Evolutionary conservation across 1,140 invertebrate species (phyloP), one percentile per base, ranked within the genome.

Genomic region (Caenorhabditis remanei): DNA sequence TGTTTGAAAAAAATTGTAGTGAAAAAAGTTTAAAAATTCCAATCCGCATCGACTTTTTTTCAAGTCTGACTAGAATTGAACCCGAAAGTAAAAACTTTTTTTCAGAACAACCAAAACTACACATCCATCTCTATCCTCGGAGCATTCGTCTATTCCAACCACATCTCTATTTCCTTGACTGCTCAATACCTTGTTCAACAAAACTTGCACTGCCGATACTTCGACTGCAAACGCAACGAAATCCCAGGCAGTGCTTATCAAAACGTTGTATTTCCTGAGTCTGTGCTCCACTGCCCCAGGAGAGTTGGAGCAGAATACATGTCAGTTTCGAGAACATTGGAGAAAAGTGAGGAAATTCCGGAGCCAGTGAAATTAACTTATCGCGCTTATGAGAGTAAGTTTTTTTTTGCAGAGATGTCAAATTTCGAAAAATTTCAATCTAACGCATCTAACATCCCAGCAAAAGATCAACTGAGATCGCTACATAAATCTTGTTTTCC

Each of bases 61-160:
- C 32, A 32, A 32, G 32, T 32, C 32, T 32, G 32, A 32, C 14
- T 3, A n/a, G 7, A 32, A n/a, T n/a, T n/a, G n/a, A n/a, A n/a
- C n/a, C n/a, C n/a, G n/a, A n/a, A n/a, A n/a, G n/a, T n/a, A n/a
- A n/a, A n/a, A n/a, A n/a, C n/a, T n/a, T n/a, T 85, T n/a, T 41
- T 85, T 19, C 41, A 71, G 65, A 71, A 71, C 65, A 71, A 71
- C 8, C 65, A 71, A 71, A 71, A 71, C 65, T 71, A 71, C 65
- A 71, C 65, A 2, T 43, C 65, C 4, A 71, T 46, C 40, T 16
- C 5, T n/a, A 43, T 71, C 40, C 14, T 71, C 4, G 41, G 41
- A 32, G 65, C 65, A 4, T 71, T 43, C 46, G 65, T 71, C 40
- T 71, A 71, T 14, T 40, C 65, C 7, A 19, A 58, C 9, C 21